Conservation (phyloP, 30 jellyfish, hydroid and myxozoan species). For the Hydractinia symbiolongicarpus region DNA sequence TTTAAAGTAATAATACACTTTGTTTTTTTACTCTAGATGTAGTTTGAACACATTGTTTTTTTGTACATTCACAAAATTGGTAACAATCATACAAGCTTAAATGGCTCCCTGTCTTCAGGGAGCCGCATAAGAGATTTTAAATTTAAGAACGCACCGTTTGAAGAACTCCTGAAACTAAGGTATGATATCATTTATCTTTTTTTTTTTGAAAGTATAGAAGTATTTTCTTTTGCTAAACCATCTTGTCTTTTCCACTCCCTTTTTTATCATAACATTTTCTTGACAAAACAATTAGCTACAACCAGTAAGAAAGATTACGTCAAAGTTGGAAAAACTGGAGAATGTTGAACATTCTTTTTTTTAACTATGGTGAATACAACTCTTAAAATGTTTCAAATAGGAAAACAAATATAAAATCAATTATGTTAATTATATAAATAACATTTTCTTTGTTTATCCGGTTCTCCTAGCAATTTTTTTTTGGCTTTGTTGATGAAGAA, state of each 20-base stretch:
- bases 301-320: no score
- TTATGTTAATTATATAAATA: no score
- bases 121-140: constrained; percentile 12
- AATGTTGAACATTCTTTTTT: background rate
- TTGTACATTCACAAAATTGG: constrained; percentile 2
- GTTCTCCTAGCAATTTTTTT: background rate
- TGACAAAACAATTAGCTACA: no score
- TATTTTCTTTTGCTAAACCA: no score
- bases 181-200: constrained; percentile 1
- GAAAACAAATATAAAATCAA: no score
- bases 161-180: background rate
- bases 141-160: background rate
- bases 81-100: constrained; percentile 1
- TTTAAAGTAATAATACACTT: no score
- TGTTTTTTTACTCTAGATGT: no score
- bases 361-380: background rate
- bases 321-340: no score
- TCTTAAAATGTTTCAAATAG: no score
- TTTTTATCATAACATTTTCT: no score
- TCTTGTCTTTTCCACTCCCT: no score
- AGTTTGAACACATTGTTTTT: no score
- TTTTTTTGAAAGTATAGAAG: background rate
- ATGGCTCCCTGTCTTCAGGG: constrained; percentile 22
- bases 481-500: background rate
- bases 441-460: background rate